These are phyloP conservation scores for Cotesia chilonis DNA, from an alignment of 1,140 invertebrate species.

Conservation along the genomic window DNA sequence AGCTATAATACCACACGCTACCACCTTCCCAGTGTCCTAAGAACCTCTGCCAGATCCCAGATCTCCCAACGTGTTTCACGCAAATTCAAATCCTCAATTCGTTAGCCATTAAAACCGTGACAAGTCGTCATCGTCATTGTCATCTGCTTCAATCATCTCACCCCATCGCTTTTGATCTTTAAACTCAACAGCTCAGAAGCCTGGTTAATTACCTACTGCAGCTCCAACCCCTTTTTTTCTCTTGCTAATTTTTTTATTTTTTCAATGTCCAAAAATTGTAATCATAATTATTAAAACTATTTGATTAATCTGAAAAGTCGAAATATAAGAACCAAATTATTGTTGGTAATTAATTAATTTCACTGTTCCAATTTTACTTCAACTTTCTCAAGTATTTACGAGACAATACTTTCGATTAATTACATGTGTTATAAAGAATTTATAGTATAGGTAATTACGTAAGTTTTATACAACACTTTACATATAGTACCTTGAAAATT, in stretches of 20 bases:
- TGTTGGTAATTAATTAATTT: too few species aligned
- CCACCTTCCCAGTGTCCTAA: slow-evolving; percentile 17
- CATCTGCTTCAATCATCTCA: slow-evolving; percentile 11
- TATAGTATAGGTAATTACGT: too few species aligned
- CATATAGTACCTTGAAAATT: too few species aligned
- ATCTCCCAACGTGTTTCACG: slow-evolving; percentile 56
- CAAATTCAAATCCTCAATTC: slow-evolving; percentile 53
- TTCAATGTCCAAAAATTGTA: too few species aligned
- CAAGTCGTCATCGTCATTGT: slow-evolving; percentile 33
- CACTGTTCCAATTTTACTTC: too few species aligned
- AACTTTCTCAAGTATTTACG: too few species aligned
- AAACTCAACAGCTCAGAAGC: not conserved
- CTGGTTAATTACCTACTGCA: slow-evolving; percentile 13
- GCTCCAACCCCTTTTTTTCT: slow-evolving; percentile 17
- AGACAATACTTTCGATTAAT: too few species aligned
- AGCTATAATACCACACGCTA: slow-evolving; percentile 8
- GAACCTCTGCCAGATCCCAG: not conserved
- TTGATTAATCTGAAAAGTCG: too few species aligned
- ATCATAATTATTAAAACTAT: too few species aligned
- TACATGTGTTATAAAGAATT: too few species aligned
- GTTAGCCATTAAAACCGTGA: slow-evolving; percentile 36
- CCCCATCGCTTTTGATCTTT: slow-evolving; percentile 15
- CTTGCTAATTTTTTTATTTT: not conserved
- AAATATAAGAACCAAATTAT: too few species aligned
- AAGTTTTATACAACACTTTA: too few species aligned